Evolutionary conservation across 1,140 invertebrate species (phyloP).

Genomic region (Epicauta chinensis): DNA sequence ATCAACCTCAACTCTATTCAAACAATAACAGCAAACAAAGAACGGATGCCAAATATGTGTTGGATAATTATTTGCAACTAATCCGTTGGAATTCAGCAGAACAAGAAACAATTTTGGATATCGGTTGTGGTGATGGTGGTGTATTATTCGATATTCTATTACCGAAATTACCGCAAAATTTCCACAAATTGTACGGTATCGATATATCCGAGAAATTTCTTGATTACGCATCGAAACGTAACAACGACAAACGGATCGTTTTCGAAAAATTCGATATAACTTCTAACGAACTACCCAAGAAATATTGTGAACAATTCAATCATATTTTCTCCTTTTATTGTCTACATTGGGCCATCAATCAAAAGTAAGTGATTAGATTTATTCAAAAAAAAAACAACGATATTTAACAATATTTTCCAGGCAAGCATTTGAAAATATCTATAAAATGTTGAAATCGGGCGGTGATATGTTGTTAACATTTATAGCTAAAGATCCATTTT

Average conservation of each 20-base stretch:
- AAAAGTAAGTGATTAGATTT: slow-evolving; percentile 56
- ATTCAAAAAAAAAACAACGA: background rate
- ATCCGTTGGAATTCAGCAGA: slow-evolving; percentile 53
- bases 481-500: slow-evolving; percentile 62
- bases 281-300: slow-evolving; percentile 43
- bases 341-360: slow-evolving; percentile 73
- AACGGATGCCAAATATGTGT: slow-evolving; percentile 56
- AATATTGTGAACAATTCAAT: slow-evolving; percentile 52
- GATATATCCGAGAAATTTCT: slow-evolving; percentile 70
- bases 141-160: slow-evolving; percentile 63
- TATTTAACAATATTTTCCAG: slow-evolving; percentile 44
- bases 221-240: slow-evolving; percentile 52
- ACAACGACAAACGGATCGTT: slow-evolving; percentile 46
- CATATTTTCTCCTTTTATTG: slow-evolving; percentile 77
- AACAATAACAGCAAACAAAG: slow-evolving; percentile 59
- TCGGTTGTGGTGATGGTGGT: slow-evolving; percentile 73
- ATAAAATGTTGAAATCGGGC: slow-evolving; percentile 53
- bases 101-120: slow-evolving; percentile 58
- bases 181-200: slow-evolving; percentile 49
- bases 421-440: slow-evolving; percentile 58
- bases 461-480: slow-evolving; percentile 66
- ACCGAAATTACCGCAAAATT: slow-evolving; percentile 53
- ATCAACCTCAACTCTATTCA: slow-evolving; percentile 56
- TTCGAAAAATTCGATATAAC: slow-evolving; percentile 65
- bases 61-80: slow-evolving; percentile 56